Conservation (phyloP, 2,888 invertebrate genomes). For the Hirtodrosophila duncani region DNA sequence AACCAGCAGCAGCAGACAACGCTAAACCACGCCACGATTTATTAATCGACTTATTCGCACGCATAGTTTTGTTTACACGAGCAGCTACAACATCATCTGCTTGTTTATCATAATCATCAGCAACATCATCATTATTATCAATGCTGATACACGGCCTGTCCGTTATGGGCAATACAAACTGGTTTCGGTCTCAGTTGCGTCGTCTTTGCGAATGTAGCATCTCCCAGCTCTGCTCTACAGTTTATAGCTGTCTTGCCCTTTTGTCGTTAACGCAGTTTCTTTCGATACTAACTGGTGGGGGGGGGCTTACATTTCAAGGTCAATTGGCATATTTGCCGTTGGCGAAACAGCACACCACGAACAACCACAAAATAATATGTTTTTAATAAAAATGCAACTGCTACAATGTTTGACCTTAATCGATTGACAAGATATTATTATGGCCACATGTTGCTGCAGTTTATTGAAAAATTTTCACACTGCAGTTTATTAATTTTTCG, state of each 20-base stretch:
- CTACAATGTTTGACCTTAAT: slow-evolving; percentile 57
- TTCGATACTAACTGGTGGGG: slow-evolving; percentile 21
- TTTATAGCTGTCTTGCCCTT: slow-evolving; percentile 50
- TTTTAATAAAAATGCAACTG: slow-evolving; percentile 54
- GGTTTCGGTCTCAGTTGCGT: slow-evolving; percentile 32
- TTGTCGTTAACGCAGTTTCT: slow-evolving; percentile 19
- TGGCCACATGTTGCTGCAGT: slow-evolving; percentile 36
- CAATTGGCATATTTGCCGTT: slow-evolving; percentile 38
- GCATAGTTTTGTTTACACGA: slow-evolving; percentile 56
- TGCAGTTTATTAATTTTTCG: slow-evolving; percentile 35
- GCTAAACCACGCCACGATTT: slow-evolving; percentile 12
- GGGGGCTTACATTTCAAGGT: slow-evolving; percentile 57
- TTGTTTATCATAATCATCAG: slow-evolving; percentile 13
- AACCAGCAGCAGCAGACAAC: neutral
- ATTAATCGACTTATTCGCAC: slow-evolving; percentile 67
- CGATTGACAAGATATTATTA: slow-evolving; percentile 52
- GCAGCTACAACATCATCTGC: slow-evolving; percentile 19
- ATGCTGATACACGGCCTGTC: slow-evolving; percentile 36
- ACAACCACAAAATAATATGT: slow-evolving; percentile 16
- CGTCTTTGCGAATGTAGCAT: neutral
- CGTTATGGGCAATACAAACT: slow-evolving; percentile 44
- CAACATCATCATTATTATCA: slow-evolving; percentile 6
- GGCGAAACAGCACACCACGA: slow-evolving; percentile 19
- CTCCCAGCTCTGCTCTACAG: slow-evolving; percentile 14
- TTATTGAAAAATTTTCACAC: slow-evolving; percentile 30